A percentile compares a stretch with the other conserved stretches of the same genome.
These are phyloP conservation scores for Oopsacas minuta DNA, from an alignment of 37 sponge, comb jelly and placozoan genomes.

Conservation along the genomic window DNA sequence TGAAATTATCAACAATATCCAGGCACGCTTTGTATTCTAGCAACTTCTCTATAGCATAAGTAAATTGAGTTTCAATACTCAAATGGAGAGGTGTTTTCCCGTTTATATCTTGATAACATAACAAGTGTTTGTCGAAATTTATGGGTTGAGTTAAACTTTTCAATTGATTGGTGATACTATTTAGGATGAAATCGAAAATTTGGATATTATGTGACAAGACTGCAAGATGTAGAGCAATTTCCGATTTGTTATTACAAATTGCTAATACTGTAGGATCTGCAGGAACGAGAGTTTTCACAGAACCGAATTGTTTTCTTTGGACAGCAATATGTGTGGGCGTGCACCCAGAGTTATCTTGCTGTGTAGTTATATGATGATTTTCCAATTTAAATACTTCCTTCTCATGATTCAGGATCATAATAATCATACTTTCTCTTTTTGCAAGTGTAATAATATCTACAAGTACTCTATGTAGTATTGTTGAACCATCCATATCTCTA, in stretches of 20 bases:
- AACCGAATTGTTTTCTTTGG: neutral
- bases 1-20: neutral
- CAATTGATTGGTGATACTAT: neutral
- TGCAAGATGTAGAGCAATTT: neutral
- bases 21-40: neutral
- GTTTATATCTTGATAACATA: neutral
- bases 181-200: neutral
- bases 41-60: too few relatives aligned
- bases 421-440: neutral
- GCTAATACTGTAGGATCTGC: neutral
- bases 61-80: neutral
- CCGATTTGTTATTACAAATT: neutral
- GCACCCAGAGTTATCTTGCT: neutral
- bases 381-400: neutral
- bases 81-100: slow-evolving; percentile 12
- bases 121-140: neutral
- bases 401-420: neutral
- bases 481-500: neutral
- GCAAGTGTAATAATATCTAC: neutral
- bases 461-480: neutral
- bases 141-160: neutral
- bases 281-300: neutral
- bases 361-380: neutral
- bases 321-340: neutral
- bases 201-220: neutral